Evolutionary conservation across 2,888 invertebrate species (phyloP).

Genomic region (Stomorhina lunata): DNA sequence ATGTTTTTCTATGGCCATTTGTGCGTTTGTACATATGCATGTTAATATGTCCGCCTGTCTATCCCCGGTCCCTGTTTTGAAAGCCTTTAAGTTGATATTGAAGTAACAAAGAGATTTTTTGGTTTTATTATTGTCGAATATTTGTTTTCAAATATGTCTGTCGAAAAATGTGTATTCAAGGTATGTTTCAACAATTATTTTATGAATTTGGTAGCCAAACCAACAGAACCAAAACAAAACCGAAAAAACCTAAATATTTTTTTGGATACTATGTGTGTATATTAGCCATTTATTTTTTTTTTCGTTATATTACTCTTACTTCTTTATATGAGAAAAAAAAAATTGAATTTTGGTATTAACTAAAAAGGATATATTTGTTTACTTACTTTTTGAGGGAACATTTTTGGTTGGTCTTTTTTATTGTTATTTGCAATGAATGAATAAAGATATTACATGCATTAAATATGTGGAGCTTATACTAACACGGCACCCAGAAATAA

Average conservation of each 20-base stretch:
- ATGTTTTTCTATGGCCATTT: neutral
- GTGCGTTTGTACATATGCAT: neutral
- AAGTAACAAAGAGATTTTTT: constrained; percentile 15
- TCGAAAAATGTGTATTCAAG: neutral
- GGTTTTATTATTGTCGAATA: constrained; percentile 15
- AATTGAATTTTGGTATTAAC: too few species aligned
- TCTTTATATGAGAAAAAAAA: neutral
- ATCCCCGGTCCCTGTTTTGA: too few species aligned
- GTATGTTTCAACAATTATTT: constrained; percentile 16
- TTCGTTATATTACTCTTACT: neutral
- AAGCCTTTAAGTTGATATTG: neutral
- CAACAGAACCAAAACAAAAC: neutral
- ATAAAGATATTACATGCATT: constrained; percentile 31
- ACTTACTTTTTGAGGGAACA: constrained; percentile 8
- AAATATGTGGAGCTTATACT: constrained; percentile 35
- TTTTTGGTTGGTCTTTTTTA: constrained; percentile 2
- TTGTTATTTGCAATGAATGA: neutral
- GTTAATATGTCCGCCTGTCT: too few species aligned
- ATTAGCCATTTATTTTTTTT: constrained; percentile 31
- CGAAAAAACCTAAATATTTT: neutral
- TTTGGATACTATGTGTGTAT: neutral
- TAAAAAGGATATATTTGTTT: neutral
- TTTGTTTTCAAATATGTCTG: neutral
- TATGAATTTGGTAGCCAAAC: constrained; percentile 7
- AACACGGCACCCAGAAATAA: neutral